Base-by-base conservation (phyloP, 2,797 vertebrate genomes). In the Myiotriccus ornatus region DNA sequence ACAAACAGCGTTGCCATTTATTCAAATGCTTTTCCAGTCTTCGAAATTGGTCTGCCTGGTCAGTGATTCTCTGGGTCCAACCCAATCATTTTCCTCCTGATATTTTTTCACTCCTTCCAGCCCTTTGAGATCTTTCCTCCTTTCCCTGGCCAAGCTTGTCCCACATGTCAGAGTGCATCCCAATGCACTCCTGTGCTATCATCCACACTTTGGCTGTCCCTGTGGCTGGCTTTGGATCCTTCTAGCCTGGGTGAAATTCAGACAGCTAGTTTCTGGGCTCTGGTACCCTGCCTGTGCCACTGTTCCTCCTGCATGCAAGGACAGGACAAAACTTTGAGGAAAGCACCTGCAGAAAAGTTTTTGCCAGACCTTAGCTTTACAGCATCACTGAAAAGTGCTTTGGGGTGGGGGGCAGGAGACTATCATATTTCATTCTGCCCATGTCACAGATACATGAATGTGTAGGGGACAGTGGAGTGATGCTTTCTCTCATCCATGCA, bases 161-260 rank as follows among this genome's bases (percentile, higher is more conserved):
- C 22, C 62, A 62, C 21, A 79, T 32, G 22, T 4, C 24, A 49
- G 13, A 11, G 1, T 16, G 37, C n/a, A 88, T 41, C 20, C 63
- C 49, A 34, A 34, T n/a, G 34, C 30, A 56, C 6, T 65, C 18
- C 22, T 77, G 35, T 63, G 22, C 46, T 65, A 20, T 39, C 43
- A 84, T 5, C 8, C 46, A 53, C 10, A 23, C 2, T 78, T 64
- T 43, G 24, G 0, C 0, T 50, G 32, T 17, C 19, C 6, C 37
- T 16, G 1, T 68, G 35, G 28, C 16, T 83, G 34, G 49, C 24
- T 73, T 49, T 49, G 46, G 34, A 71, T 84, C 12, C 37, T 52
- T 90, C 28, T 39, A 68, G 15, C 13, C 24, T 57, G 24, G 6
- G 4, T 60, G 24, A 81, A 84, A 13, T 60, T n/a, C 53, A 57